Evolutionary conservation across 1,140 invertebrate genomes (phyloP).

Genomic region (Anagrus nilaparvatae): DNA sequence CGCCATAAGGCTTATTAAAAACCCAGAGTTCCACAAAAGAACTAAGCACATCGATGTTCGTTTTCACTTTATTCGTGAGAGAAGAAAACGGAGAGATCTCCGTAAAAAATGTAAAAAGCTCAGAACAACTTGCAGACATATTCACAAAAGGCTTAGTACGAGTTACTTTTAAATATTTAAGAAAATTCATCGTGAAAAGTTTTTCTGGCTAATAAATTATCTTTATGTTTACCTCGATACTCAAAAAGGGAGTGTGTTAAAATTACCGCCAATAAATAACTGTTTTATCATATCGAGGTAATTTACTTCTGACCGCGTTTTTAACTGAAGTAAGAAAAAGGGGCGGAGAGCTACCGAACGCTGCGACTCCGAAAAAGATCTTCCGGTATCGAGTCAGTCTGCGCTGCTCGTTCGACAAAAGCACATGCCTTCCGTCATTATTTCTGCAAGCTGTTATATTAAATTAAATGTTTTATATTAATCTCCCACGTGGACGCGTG

Average conservation of each 20-base stretch:
- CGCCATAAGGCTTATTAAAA: slow-evolving; percentile 32
- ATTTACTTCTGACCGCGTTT: too few species aligned
- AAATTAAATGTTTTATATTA: too few species aligned
- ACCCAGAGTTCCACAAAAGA: slow-evolving; percentile 24
- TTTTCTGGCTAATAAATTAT: not conserved
- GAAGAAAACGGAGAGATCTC: slow-evolving; percentile 8
- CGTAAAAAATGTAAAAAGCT: slow-evolving; percentile 10
- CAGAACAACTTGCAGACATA: slow-evolving; percentile 14
- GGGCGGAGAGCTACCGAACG: too few species aligned
- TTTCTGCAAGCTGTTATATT: too few species aligned
- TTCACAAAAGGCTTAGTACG: slow-evolving; percentile 14
- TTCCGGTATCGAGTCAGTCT: too few species aligned
- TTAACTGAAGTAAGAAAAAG: too few species aligned
- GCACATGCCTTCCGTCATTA: too few species aligned
- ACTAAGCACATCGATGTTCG: slow-evolving; percentile 29
- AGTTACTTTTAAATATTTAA: slow-evolving; percentile 11
- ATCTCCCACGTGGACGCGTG: too few species aligned
- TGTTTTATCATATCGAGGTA: too few species aligned
- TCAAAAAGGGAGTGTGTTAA: slow-evolving; percentile 11
- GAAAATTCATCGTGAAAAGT: not conserved
- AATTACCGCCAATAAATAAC: too few species aligned
- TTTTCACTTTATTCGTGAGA: slow-evolving; percentile 28
- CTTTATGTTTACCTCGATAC: slow-evolving; percentile 6
- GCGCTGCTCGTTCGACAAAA: too few species aligned
- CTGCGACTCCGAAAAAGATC: too few species aligned